phyloP scores from a whole-genome alignment of 2,113 vertebrate species.

The Setophaga petechia region DNA sequence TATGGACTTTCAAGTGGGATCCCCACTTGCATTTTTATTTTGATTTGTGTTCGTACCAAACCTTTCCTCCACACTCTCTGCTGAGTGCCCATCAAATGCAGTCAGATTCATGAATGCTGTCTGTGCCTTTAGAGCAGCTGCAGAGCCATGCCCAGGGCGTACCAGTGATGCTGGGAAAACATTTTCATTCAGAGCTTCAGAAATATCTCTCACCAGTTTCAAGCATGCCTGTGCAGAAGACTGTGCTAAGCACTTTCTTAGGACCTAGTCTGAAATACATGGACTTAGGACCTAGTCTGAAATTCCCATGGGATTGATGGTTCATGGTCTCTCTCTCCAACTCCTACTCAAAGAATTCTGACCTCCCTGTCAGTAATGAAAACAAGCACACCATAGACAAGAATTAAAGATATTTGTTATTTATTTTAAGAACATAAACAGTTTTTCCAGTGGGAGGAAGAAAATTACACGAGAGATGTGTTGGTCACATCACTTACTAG shows the following conservation, averaged over 20 bases:
- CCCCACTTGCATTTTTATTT: background rate
- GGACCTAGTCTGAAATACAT: background rate
- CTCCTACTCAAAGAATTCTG: background rate
- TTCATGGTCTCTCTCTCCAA: background rate
- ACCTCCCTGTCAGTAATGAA: background rate
- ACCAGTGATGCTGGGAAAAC: background rate
- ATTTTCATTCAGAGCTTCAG: background rate
- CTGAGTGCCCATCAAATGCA: background rate
- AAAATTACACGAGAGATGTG: background rate
- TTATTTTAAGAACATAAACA: constrained; percentile 23
- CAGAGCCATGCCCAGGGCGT: rapidly evolving
- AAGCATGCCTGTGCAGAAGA: background rate
- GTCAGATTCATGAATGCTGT: background rate
- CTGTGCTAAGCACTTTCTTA: background rate
- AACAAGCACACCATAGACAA: background rate
- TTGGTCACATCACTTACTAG: background rate
- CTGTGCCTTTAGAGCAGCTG: background rate
- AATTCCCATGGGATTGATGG: background rate
- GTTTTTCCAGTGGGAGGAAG: background rate
- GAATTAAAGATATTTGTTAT: background rate
- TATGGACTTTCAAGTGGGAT: background rate
- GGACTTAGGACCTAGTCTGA: background rate
- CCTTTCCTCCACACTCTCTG: background rate
- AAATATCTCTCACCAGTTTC: background rate
- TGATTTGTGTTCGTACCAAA: background rate